Conservation (phyloP, 1,140 invertebrate species). For the Pentalonia nigronervosa region DNA sequence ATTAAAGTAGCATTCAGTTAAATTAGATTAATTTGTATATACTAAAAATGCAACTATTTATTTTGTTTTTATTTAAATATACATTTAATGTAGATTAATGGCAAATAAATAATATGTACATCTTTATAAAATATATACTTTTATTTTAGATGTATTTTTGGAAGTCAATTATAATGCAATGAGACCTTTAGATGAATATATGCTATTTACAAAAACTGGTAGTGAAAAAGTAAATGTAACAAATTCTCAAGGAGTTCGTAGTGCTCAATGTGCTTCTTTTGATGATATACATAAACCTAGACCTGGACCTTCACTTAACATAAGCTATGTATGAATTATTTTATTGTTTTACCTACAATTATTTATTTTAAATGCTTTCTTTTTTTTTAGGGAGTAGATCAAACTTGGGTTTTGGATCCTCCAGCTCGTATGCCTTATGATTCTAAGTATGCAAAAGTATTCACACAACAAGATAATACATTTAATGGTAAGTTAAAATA, state of each 20-base stretch:
- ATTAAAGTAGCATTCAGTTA: no score
- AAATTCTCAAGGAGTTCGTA: slow-evolving; percentile 82
- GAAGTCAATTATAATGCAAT: slow-evolving; percentile 80
- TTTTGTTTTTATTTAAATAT: background rate
- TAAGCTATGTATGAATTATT: slow-evolving; percentile 70
- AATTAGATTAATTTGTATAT: no score
- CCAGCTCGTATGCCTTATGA: slow-evolving; percentile 77
- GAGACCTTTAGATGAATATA: slow-evolving; percentile 87
- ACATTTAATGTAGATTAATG: background rate
- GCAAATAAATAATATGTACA: background rate
- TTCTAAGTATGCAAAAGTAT: slow-evolving; percentile 74
- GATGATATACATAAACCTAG: slow-evolving; percentile 71
- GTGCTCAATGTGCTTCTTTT: slow-evolving; percentile 82
- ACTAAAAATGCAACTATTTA: no score
- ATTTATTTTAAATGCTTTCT: background rate
- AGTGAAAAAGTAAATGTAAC: slow-evolving; percentile 82
- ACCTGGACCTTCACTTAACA: slow-evolving; percentile 71
- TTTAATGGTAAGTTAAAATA: slow-evolving; percentile 68
- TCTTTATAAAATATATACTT: background rate
- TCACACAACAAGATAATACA: slow-evolving; percentile 78
- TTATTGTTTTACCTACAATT: background rate
- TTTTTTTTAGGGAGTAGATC: slow-evolving; percentile 71
- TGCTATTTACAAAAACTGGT: slow-evolving; percentile 82
- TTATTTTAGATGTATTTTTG: slow-evolving; percentile 76
- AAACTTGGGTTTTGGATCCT: slow-evolving; percentile 80